Percentiles rank a stretch among this genome's conserved stretches.
Conservation (phyloP, 2,797 vertebrate species). For the Sandelia bainsii region DNA sequence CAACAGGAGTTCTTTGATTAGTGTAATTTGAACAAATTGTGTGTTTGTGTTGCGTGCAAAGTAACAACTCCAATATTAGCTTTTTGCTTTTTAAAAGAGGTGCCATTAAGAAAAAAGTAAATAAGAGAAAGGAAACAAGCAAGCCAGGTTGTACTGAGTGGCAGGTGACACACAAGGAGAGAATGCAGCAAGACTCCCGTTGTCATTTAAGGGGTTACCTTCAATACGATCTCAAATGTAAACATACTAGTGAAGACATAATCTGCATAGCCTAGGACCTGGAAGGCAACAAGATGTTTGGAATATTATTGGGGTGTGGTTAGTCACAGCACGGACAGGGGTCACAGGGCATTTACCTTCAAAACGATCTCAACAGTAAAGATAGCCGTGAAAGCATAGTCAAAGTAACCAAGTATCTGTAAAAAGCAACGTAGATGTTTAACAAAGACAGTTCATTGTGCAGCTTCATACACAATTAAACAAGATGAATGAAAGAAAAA, state of each 20-base stretch:
- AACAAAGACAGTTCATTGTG: slow-evolving; percentile 79
- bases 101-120: slow-evolving; percentile 81
- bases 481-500: slow-evolving; percentile 36
- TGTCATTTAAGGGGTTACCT: slow-evolving; percentile 92
- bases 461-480: slow-evolving; percentile 68
- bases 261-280: slow-evolving; percentile 99
- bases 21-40: slow-evolving; percentile 70
- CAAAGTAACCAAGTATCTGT: slow-evolving; percentile 99
- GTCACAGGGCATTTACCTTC: slow-evolving; percentile 96
- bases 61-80: slow-evolving; percentile 51
- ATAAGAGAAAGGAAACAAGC: slow-evolving; percentile 88
- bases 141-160: slow-evolving; percentile 90
- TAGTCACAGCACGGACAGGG: slow-evolving; percentile 84
- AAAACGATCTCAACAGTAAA: slow-evolving; percentile 99
- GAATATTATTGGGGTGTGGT: slow-evolving; percentile 89
- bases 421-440: slow-evolving; percentile 91
- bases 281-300: slow-evolving; percentile 94
- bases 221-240: slow-evolving; percentile 99
- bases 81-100: slow-evolving; percentile 83
- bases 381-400: slow-evolving; percentile 99
- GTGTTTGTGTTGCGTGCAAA: slow-evolving; percentile 62
- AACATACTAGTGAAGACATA: slow-evolving; percentile 99
- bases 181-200: slow-evolving; percentile 88
- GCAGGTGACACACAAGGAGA: slow-evolving; percentile 91
- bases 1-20: slow-evolving; percentile 59